Evolutionary conservation across 2,797 vertebrate species (phyloP).

Genomic region (Myioborus miniatus): DNA sequence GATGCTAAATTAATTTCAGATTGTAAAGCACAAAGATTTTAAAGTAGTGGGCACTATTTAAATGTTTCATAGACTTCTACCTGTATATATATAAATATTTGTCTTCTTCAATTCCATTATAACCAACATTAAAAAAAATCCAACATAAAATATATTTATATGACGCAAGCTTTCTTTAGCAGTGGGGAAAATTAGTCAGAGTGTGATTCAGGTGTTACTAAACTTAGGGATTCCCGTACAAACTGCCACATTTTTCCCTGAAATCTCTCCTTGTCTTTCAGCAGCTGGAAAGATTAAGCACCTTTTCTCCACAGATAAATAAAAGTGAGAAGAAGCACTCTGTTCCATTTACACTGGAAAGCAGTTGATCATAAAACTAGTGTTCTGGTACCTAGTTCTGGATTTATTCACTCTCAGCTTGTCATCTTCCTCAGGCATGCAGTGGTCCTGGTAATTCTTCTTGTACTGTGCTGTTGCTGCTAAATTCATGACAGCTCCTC

Average conservation of each 20-base stretch:
- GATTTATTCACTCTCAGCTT: conserved; percentile 49
- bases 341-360: conserved; percentile 17
- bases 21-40: neutral
- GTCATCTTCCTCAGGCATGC: neutral
- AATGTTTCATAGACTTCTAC: neutral
- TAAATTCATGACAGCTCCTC: neutral
- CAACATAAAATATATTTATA: neutral
- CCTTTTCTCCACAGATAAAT: conserved; percentile 30
- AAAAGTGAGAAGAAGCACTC: neutral
- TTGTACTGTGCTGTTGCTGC: neutral
- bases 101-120: neutral
- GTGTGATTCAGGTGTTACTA: neutral
- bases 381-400: conserved; percentile 45
- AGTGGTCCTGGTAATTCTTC: neutral
- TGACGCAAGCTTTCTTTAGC: neutral
- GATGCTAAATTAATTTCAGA: neutral
- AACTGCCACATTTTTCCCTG: neutral
- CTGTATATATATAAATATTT: neutral
- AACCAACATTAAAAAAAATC: neutral
- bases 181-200: neutral
- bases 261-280: conserved; percentile 32
- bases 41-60: neutral
- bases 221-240: neutral
- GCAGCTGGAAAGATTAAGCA: conserved; percentile 34
- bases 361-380: conserved; percentile 39